Base-by-base conservation (phyloP, 2,113 vertebrate species). In the Speoplatyrhinus poulsoni region DNA sequence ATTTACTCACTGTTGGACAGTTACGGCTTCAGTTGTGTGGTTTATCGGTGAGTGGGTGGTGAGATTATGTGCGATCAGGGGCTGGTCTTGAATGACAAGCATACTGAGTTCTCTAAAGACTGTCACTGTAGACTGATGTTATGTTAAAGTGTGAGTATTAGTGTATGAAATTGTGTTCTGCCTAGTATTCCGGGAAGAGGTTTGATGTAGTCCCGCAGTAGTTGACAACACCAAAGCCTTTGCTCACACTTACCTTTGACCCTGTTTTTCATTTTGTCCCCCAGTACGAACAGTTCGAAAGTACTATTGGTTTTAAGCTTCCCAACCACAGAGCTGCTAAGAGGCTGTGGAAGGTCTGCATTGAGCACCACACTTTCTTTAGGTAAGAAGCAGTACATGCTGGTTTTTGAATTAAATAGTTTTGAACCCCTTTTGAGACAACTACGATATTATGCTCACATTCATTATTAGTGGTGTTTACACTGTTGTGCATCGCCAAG, bases 291-390 rank as follows among this genome's bases (percentile, higher is more conserved):
- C 98, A 98, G 87, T 99, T 99, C 84, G 98, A 99, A 86, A 99
- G 98, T 85, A 99, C 98, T 32, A 99, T 99, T 33, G 98, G 98
- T 68, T 99, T 99, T 82, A 99, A 99, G 89, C 94, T 99, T 67
- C 96, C 96, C 12, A 98, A 99, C 90, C 98, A 99, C 89, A 93
- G 97, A 79, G 96, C 97, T 0, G 98, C 98, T 68, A 99, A 99
- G 91, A 93, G 94, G 70, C 93, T 99, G 65, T 99, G 98, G 98
- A 99, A 99, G 81, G 98, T 99, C 90, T 99, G 98, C 95, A 98
- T 99, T 1, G 98, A 99, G 79, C 97, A 99, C 80, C 98, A 99
- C 88, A 99, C 98, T 0, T 99, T 99, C 89, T 99, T 99, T 91
- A 95, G 98, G 98, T 99, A 89, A 78, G 76, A 67, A 72, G 63